These are phyloP conservation scores for Alviniconcha marisindica DNA, from an alignment of 1,140 invertebrate species.

Conservation along the genomic window DNA sequence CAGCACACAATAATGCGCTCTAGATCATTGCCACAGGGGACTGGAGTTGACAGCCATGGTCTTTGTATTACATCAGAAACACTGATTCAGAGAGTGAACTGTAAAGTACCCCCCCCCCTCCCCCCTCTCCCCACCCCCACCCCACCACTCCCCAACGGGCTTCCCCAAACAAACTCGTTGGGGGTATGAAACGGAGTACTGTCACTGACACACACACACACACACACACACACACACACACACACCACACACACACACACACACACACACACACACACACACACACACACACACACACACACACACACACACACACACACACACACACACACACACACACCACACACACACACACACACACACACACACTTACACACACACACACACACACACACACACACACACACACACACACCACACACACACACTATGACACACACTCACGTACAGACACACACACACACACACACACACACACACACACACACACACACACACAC, in stretches of 20 bases:
- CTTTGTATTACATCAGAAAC: too few relatives aligned
- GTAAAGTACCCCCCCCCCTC: too few relatives aligned
- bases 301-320: slow-evolving; percentile 4
- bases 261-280: neutral
- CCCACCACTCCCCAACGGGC: too few relatives aligned
- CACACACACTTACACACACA: slow-evolving; percentile 22
- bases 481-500: slow-evolving; percentile 15
- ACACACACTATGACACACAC: neutral
- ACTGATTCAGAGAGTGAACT: too few relatives aligned
- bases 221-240: neutral
- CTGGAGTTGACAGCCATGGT: too few relatives aligned
- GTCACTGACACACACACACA: neutral
- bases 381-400: neutral
- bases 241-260: neutral
- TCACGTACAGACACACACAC: neutral
- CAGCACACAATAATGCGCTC: too few relatives aligned
- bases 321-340: neutral
- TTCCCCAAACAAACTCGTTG: too few relatives aligned
- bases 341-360: neutral
- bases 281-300: neutral
- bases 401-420: slow-evolving; percentile 5
- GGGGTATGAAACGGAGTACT: too few relatives aligned
- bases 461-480: slow-evolving; percentile 22
- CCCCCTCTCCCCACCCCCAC: too few relatives aligned
- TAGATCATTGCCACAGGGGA: too few relatives aligned